Conservation (phyloP, 2,113 vertebrate species). For the Antechinus flavipes region DNA sequence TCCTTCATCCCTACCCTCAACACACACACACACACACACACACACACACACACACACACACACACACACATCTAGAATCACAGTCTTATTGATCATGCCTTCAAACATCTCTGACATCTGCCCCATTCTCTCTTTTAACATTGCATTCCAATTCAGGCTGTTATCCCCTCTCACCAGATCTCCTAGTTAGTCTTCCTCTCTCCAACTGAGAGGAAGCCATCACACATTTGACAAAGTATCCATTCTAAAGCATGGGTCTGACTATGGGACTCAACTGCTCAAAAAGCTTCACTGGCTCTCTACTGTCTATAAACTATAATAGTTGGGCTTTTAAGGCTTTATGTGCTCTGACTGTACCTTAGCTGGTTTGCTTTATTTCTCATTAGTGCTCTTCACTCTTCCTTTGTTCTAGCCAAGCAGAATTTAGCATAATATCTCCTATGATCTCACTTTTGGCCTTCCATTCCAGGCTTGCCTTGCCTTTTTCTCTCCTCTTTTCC, state of each 20-base stretch:
- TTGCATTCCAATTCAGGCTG: not conserved
- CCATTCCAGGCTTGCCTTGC: no score
- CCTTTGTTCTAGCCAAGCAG: not conserved
- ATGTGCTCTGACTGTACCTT: not conserved
- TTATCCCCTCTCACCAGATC: not conserved
- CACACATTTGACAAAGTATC: not conserved
- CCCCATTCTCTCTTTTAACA: not conserved
- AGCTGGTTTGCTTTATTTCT: conserved; percentile 5
- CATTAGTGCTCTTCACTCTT: not conserved
- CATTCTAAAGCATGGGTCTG: conserved; percentile 7
- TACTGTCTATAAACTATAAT: conserved; percentile 25
- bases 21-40: no score
- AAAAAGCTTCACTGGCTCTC: not conserved
- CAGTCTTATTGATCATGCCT: not conserved
- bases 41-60: no score
- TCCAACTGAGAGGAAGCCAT: not conserved
- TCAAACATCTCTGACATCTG: not conserved
- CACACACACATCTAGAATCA: not conserved
- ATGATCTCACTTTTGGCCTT: no score
- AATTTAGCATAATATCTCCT: not conserved
- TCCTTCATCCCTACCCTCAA: no score
- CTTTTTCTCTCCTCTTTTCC: no score
- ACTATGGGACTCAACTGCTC: not conserved
- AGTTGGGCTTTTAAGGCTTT: not conserved
- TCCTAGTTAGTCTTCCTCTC: not conserved